phyloP scores from a whole-genome alignment of 2,888 invertebrate genomes.

The Cabera pusaria region DNA sequence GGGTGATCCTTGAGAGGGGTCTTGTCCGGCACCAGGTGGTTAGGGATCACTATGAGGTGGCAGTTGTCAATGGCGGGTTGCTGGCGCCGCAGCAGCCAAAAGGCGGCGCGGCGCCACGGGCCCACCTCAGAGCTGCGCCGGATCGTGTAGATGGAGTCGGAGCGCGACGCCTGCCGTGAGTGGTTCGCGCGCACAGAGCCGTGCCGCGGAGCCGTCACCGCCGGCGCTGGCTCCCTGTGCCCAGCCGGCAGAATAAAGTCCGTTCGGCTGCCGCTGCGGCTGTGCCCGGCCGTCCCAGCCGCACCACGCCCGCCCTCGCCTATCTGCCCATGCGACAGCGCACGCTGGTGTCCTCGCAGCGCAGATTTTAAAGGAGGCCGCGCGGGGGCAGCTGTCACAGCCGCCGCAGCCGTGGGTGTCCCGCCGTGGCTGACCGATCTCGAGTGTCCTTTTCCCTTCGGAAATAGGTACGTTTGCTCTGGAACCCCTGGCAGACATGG shows the following conservation, averaged over 20 bases:
- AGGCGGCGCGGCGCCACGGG: slow-evolving; percentile 87
- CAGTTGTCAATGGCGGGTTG: slow-evolving; percentile 87
- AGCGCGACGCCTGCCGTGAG: slow-evolving; percentile 94
- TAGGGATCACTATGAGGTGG: slow-evolving; percentile 90
- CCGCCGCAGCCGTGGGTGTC: slow-evolving; percentile 72
- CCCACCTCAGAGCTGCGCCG: slow-evolving; percentile 88
- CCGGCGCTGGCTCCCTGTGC: slow-evolving; percentile 86
- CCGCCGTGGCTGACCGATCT: slow-evolving; percentile 95
- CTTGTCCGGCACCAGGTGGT: slow-evolving; percentile 92
- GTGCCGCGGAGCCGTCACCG: slow-evolving; percentile 75
- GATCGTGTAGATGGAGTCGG: slow-evolving; percentile 95
- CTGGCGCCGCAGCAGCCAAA: slow-evolving; percentile 84
- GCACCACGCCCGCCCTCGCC: slow-evolving; percentile 79
- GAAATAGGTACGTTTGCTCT: slow-evolving; percentile 79
- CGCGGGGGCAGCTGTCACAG: slow-evolving; percentile 67
- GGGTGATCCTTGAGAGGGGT: slow-evolving; percentile 92
- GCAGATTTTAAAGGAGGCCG: slow-evolving; percentile 90
- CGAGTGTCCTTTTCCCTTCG: slow-evolving; percentile 86
- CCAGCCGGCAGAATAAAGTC: slow-evolving; percentile 95
- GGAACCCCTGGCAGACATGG: slow-evolving; percentile 78
- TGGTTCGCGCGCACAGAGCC: slow-evolving; percentile 83
- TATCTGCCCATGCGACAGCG: slow-evolving; percentile 94
- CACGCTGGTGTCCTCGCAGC: slow-evolving; percentile 90
- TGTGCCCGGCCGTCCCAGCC: slow-evolving; percentile 85
- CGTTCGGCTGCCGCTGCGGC: slow-evolving; percentile 92